Conservation (phyloP, 2,888 invertebrate genomes). For the Eupithecia insigniata region DNA sequence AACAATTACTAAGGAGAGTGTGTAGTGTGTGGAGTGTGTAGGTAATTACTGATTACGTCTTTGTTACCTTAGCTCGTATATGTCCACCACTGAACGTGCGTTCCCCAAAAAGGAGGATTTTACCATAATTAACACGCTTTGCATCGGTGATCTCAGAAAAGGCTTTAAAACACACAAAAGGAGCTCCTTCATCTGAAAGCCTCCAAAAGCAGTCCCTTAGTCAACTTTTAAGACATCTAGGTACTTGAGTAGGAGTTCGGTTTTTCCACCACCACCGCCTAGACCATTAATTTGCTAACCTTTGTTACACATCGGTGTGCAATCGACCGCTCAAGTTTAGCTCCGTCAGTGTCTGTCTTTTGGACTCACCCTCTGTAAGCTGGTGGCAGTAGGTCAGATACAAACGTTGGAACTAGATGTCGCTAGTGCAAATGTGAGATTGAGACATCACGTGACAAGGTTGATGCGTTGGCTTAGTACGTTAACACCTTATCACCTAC, state of each 20-base stretch:
- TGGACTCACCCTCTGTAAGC: not conserved
- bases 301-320: not conserved
- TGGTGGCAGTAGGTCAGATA: not conserved
- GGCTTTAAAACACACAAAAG: no score
- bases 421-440: not conserved
- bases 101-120: no score
- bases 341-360: conserved; percentile 6
- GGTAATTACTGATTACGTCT: no score
- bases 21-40: no score
- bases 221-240: no score
- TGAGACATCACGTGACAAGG: not conserved
- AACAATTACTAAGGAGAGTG: no score
- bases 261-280: no score
- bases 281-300: not conserved
- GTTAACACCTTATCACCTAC: not conserved
- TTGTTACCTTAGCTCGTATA: no score
- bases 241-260: no score
- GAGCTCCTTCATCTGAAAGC: not conserved
- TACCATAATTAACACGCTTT: not conserved
- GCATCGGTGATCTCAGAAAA: not conserved
- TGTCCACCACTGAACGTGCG: no score
- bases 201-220: no score
- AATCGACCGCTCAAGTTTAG: not conserved
- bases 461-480: not conserved
- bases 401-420: not conserved